A percentile compares a stretch with the other conserved stretches of the same genome.
phyloP scores from a whole-genome alignment of 2,888 invertebrate genomes.

The Nudaria mundana region DNA sequence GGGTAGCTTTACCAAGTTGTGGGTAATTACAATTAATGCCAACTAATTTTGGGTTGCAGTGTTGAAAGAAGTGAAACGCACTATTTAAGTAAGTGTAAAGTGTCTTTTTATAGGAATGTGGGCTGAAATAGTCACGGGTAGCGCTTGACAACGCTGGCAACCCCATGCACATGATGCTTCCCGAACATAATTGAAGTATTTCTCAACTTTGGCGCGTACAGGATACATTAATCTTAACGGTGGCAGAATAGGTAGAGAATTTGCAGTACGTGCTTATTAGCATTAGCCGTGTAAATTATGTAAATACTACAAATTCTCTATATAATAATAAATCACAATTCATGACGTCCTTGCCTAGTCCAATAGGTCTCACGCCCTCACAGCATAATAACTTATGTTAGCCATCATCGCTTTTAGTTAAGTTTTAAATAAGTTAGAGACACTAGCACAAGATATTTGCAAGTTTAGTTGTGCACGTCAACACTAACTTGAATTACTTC shows the following conservation, averaged over 20 bases:
- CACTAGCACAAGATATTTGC: constrained; percentile 52
- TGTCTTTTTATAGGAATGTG: constrained; percentile 69
- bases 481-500: constrained; percentile 13
- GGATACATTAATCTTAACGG: constrained; percentile 24
- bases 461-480: constrained; percentile 32
- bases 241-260: constrained; percentile 44
- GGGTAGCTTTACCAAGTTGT: constrained; percentile 55
- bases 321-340: constrained; percentile 19
- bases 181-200: constrained; percentile 51
- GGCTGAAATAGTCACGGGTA: constrained; percentile 73
- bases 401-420: constrained; percentile 71
- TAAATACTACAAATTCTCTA: constrained; percentile 51
- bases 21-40: constrained; percentile 60
- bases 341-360: constrained; percentile 45
- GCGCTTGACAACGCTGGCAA: constrained; percentile 73
- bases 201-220: constrained; percentile 29
- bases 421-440: constrained; percentile 46
- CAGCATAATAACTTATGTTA: constrained; percentile 60
- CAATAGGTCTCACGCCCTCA: constrained; percentile 61
- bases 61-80: constrained; percentile 76
- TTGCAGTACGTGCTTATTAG: constrained; percentile 51
- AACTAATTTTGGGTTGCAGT: constrained; percentile 79
- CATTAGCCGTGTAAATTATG: constrained; percentile 36
- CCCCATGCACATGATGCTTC: constrained; percentile 69
- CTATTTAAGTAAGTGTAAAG: constrained; percentile 73